Evolutionary conservation across 1,140 invertebrate genomes (phyloP).

Genomic region (Lutraria rhynchaena): DNA sequence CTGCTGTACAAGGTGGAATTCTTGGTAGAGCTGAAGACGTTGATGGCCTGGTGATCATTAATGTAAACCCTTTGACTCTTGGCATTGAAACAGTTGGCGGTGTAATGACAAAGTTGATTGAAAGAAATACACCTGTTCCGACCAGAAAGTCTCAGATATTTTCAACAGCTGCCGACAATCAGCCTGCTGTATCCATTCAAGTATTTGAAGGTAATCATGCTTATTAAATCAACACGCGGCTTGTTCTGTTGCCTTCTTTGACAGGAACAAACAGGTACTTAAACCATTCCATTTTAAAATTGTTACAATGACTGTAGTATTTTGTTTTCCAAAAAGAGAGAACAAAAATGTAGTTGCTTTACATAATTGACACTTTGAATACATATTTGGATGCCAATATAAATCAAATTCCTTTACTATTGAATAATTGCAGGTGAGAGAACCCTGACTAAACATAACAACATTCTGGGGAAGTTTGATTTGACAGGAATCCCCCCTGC

Average conservation of each 20-base stretch:
- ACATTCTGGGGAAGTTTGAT: constrained; percentile 98
- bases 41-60: constrained; percentile 91
- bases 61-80: constrained; percentile 98
- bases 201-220: constrained; percentile 92
- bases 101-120: constrained; percentile 99
- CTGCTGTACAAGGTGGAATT: constrained; percentile 97
- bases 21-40: constrained; percentile 86
- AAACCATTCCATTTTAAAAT: no score
- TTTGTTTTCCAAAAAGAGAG: no score
- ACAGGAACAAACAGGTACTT: no score
- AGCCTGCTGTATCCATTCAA: constrained; percentile 99
- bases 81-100: constrained; percentile 99
- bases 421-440: constrained; percentile 99
- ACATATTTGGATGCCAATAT: no score
- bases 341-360: no score
- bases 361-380: no score
- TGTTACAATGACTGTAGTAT: no score
- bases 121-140: constrained; percentile 98
- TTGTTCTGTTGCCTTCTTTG: no score
- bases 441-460: constrained; percentile 99
- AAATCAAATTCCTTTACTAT: no score
- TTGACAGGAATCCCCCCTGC: constrained; percentile 98
- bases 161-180: constrained; percentile 99
- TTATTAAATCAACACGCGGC: no score
- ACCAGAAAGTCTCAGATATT: constrained; percentile 99